These are phyloP conservation scores for Drosophila algonquin DNA, from an alignment of 2,888 invertebrate species.

Conservation along the genomic window DNA sequence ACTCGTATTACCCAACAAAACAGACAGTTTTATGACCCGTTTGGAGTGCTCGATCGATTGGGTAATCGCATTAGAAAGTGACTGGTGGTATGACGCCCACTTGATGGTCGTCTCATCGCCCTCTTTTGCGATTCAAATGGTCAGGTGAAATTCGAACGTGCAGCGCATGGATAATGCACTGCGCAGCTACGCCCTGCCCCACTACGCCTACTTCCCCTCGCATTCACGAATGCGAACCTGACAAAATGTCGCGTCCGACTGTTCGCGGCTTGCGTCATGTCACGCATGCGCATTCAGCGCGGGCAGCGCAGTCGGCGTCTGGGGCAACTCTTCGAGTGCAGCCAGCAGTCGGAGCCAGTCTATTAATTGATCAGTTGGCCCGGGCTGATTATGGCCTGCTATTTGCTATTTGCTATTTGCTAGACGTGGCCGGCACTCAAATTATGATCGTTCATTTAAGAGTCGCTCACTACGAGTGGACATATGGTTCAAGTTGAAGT, in stretches of 20 bases:
- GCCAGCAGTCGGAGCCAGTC: background rate
- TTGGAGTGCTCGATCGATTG: slow-evolving; percentile 43
- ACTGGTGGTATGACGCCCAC: slow-evolving; percentile 55
- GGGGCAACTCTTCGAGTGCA: slow-evolving; percentile 20
- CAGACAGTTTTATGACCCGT: slow-evolving; percentile 16
- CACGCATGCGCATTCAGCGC: slow-evolving; percentile 32
- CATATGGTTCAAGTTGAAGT: slow-evolving; percentile 73
- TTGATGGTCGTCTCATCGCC: slow-evolving; percentile 46
- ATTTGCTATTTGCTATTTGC: background rate
- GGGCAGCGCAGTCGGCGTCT: background rate
- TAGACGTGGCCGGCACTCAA: slow-evolving; percentile 49
- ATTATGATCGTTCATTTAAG: slow-evolving; percentile 43
- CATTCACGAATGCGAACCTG: slow-evolving; percentile 35
- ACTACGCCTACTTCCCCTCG: slow-evolving; percentile 8
- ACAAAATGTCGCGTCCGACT: slow-evolving; percentile 41
- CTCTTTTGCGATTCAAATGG: slow-evolving; percentile 68
- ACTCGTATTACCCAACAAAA: slow-evolving; percentile 12
- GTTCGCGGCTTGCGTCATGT: slow-evolving; percentile 6
- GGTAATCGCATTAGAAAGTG: slow-evolving; percentile 73
- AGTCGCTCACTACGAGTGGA: slow-evolving; percentile 26
- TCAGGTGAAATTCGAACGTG: slow-evolving; percentile 72
- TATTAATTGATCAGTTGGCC: slow-evolving; percentile 58
- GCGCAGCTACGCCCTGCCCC: slow-evolving; percentile 25
- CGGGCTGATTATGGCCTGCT: slow-evolving; percentile 49
- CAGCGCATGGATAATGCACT: slow-evolving; percentile 57